phyloP scores from a whole-genome alignment of 2,113 vertebrate genomes.

The Macquaria australasica region DNA sequence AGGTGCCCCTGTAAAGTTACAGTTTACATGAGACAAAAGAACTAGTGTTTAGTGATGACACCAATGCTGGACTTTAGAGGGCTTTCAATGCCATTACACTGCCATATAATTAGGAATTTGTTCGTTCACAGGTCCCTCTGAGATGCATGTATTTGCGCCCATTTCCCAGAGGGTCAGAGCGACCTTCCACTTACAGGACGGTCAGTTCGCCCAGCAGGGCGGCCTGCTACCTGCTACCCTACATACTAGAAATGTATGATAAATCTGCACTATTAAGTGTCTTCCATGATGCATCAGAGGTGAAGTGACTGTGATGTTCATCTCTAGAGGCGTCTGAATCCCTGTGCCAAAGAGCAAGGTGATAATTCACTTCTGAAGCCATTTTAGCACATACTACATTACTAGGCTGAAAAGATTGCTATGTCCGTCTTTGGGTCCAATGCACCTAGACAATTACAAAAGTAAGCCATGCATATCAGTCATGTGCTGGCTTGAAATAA shows the following conservation, averaged over 20 bases:
- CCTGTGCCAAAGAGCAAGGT: conserved; percentile 73
- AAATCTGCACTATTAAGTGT: conserved; percentile 46
- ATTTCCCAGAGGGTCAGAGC: conserved; percentile 47
- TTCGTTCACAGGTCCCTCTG: conserved; percentile 49
- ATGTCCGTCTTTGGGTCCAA: conserved; percentile 85
- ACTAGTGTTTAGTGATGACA: conserved; percentile 34
- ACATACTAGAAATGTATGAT: conserved; percentile 35
- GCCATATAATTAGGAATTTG: conserved; percentile 56
- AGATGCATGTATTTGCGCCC: conserved; percentile 47
- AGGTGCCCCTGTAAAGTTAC: conserved; percentile 32
- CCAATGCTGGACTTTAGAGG: conserved; percentile 44
- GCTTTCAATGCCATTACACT: conserved; percentile 56
- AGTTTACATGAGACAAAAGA: conserved; percentile 13
- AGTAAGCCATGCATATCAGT: conserved; percentile 88
- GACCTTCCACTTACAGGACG: conserved; percentile 63
- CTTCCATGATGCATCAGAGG: conserved; percentile 47
- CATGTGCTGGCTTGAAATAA: conserved; percentile 79
- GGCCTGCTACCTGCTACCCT: conserved; percentile 23
- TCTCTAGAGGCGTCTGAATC: conserved; percentile 69
- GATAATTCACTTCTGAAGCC: conserved; percentile 85
- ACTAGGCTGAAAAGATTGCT: conserved; percentile 80
- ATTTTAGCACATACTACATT: conserved; percentile 83
- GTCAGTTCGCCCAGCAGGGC: conserved; percentile 41
- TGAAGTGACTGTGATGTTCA: conserved; percentile 59
- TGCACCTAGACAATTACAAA: conserved; percentile 87